Percentiles rank a stretch among this genome's conserved stretches.
phyloP scores from a whole-genome alignment of 1,140 invertebrate genomes.

The Platorchestia sp. region DNA sequence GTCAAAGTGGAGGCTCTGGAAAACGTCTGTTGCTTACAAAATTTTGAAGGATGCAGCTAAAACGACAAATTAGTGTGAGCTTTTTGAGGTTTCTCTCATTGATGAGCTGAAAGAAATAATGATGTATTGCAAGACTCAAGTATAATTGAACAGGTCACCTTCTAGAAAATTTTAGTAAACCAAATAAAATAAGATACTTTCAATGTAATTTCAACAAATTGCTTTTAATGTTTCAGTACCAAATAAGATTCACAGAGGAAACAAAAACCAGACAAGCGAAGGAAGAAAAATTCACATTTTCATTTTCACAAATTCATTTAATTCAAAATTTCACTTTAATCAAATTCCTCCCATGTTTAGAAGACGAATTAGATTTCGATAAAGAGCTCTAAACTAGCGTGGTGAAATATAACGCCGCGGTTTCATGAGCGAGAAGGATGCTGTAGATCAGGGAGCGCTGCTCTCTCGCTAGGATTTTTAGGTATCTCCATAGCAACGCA shows the following conservation, averaged over 20 bases:
- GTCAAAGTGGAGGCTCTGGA: not conserved
- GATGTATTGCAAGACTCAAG: not conserved
- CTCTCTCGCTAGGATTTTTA: not conserved
- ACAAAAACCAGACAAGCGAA: too few species aligned
- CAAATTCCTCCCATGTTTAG: too few species aligned
- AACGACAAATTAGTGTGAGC: not conserved
- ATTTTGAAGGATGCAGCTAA: not conserved
- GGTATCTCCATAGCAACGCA: constrained; percentile 50
- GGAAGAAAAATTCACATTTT: too few species aligned
- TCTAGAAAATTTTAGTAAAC: too few species aligned
- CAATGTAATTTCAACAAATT: too few species aligned
- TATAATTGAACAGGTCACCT: not conserved
- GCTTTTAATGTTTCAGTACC: too few species aligned
- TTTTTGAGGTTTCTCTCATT: not conserved
- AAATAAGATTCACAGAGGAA: too few species aligned
- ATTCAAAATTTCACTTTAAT: too few species aligned
- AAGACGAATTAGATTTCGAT: not conserved
- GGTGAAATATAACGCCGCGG: not conserved
- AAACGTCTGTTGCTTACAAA: not conserved
- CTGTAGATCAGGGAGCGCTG: not conserved
- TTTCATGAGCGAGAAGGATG: not conserved
- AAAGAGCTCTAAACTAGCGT: not conserved
- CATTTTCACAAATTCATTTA: too few species aligned
- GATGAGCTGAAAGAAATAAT: not conserved
- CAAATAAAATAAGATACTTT: too few species aligned